phyloP scores from a whole-genome alignment of 2,888 invertebrate species.

The Drosophila maculinotata region DNA sequence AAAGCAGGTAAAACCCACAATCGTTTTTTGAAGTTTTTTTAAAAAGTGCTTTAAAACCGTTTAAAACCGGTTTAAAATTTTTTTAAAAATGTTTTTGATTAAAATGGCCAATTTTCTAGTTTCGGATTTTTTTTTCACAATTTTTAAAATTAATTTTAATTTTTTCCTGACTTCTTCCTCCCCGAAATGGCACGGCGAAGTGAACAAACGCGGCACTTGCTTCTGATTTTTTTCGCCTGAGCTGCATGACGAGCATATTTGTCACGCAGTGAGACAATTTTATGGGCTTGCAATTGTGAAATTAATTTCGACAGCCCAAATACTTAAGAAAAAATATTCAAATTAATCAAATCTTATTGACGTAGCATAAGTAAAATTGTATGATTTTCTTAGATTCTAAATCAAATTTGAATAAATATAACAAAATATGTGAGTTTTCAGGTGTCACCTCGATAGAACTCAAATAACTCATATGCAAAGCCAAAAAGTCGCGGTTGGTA shows the following conservation, averaged over 20 bases:
- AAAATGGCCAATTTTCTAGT: too few relatives aligned
- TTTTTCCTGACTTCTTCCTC: too few relatives aligned
- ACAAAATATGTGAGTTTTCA: conserved; percentile 4
- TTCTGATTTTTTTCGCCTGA: too few relatives aligned
- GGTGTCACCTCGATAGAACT: conserved; percentile 28
- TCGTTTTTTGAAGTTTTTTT: too few relatives aligned
- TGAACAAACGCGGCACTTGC: too few relatives aligned
- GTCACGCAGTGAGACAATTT: conserved; percentile 9
- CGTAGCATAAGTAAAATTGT: background rate
- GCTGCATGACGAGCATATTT: conserved; percentile 18
- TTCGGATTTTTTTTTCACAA: too few relatives aligned
- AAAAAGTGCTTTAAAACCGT: too few relatives aligned
- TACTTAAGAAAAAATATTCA: background rate
- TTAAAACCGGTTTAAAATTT: too few relatives aligned
- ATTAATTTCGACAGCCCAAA: background rate
- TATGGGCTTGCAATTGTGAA: background rate
- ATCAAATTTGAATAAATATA: background rate
- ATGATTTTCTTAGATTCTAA: background rate
- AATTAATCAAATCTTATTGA: background rate
- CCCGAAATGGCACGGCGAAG: too few relatives aligned
- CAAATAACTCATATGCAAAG: conserved; percentile 59
- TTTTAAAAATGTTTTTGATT: too few relatives aligned
- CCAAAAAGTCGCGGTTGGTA: conserved; percentile 60
- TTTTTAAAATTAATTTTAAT: too few relatives aligned
- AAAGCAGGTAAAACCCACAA: background rate